Evolutionary conservation across 53 echinoderm and acorn worm genomes (phyloP), one percentile per base, ranked within the genome.

Genomic region (Zoroaster sp.): DNA sequence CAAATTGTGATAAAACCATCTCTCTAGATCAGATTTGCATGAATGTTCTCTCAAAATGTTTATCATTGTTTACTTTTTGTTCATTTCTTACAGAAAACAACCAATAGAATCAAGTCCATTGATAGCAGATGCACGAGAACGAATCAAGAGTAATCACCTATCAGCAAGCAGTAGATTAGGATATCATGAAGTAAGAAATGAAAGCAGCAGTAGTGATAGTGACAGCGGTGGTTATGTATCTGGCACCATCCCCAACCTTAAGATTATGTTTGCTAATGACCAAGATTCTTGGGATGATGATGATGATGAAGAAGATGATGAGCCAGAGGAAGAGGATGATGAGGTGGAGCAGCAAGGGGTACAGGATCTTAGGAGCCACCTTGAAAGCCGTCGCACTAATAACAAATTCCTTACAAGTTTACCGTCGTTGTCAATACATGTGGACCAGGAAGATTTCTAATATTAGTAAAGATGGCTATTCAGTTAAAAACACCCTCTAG

Each of bases 241-340:
- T 87, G 31, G 93, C 94, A 35, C 66, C 93, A 31, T 96, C 91
- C 80, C 92, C 86, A 96, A 96, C 91, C 89, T 96, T 51, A 94
- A 96, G 83, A 88, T 96, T 65, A 94, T 96, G 63, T 89, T 96
- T 13, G 90, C 91, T 33, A 90, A 94, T 32, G 93, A 94, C 31
- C 92, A 74, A n/a, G 69, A 91, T 46, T 73, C 92, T 10, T 83
- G 76, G 53, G 92, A 90, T n/a, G 78, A 85, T 4, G 93, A 93
- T n/a, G 70, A 86, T 20, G 91, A 87, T 0, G 80, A 77, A 3
- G 51, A 70, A 10, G 89, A 92, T 8, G 83, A 74, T n/a, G 74
- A 40, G 0, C 55, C 41, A 0, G 51, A 41, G 1, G 35, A 28
- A 14, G 73, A 34, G 10, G 87, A 87, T 21, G 74, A 52, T 3